Base-by-base conservation (phyloP, 1,140 invertebrate genomes). In the Drosophila nasuta region DNA sequence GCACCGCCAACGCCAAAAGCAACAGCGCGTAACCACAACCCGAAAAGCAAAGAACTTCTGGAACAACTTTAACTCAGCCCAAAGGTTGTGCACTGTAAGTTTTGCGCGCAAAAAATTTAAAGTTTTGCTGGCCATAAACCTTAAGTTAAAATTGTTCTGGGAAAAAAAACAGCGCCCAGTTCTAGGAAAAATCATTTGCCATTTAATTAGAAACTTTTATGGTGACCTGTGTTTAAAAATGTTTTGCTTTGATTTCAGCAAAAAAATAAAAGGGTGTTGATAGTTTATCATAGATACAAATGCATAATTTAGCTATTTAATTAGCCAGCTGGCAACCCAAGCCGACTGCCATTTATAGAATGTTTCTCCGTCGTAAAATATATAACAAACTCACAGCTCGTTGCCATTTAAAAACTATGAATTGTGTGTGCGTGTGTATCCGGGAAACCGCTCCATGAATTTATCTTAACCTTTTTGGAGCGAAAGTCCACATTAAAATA, bases 21-120 rank as follows among this genome's bases (percentile, higher is more conserved):
- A 88, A 56, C 83, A 52, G 81, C 63, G 85, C 85, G 85, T 89
- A 89, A 89, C 83, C 83, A 81, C 82, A 87, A 17, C 28, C 59
- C 43, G 20, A 25, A 48, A 48, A 46, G 13, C 54, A 11, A 25
- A 25, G 7, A 57, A 20, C 52, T 54, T 68, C 57, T 73, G 56
- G 70, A 25, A 20, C 49, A 62, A 69, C 30, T 49, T 41, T 15
- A 10, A 11, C 35, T 38, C 35, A 1, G 33, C 35, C 58, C 25
- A 63, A 69, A 59, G 20, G 20, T 25, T 25, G 33, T 72, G 68
- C 73, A 76, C 56, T 79, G 58, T 38, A 46, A 48, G 7, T 49
- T 25, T 64, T 54, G 71, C 41, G 46, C 46, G 48, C 60, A 17
- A 71, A 68, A 71, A 64, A 25, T 25, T 17, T 57, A 54, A 71